A percentile compares a stretch with the other conserved stretches of the same genome.
These are phyloP conservation scores for Entelurus aequoreus DNA, from an alignment of 2,113 vertebrate species.

Conservation along the genomic window DNA sequence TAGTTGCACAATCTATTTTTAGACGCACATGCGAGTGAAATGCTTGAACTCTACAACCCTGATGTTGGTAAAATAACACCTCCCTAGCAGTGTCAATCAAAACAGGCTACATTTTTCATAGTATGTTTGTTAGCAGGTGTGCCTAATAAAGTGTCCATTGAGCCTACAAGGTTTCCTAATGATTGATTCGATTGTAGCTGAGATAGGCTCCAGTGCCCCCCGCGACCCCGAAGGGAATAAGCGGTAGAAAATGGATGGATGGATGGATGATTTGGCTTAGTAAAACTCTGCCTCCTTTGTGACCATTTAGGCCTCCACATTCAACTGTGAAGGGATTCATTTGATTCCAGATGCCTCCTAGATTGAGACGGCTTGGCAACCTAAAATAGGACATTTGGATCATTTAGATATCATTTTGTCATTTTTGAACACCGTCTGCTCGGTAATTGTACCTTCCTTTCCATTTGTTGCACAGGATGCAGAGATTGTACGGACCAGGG, in stretches of 20 bases:
- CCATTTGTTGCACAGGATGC: conserved; percentile 73
- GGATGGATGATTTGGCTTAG: neutral
- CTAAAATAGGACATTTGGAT: neutral
- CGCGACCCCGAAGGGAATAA: too few relatives aligned
- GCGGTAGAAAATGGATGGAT: too few relatives aligned
- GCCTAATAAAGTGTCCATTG: neutral
- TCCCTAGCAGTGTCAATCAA: too few relatives aligned
- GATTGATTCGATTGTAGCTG: neutral
- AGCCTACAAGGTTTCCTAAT: neutral
- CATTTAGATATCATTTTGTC: neutral
- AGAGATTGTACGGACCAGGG: conserved; percentile 83
- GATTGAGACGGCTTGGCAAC: neutral
- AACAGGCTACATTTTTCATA: neutral
- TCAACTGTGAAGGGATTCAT: neutral
- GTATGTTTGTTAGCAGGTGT: neutral
- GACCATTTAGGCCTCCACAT: neutral
- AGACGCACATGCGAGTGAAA: too few relatives aligned
- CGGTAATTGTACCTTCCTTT: neutral
- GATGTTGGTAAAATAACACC: too few relatives aligned
- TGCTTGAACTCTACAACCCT: too few relatives aligned
- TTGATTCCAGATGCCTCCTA: neutral
- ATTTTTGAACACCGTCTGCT: neutral
- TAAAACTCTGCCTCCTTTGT: neutral
- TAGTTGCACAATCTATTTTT: too few relatives aligned
- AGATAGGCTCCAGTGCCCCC: too few relatives aligned